Conservation (phyloP, 2,888 invertebrate genomes). For the Noctua janthina region DNA sequence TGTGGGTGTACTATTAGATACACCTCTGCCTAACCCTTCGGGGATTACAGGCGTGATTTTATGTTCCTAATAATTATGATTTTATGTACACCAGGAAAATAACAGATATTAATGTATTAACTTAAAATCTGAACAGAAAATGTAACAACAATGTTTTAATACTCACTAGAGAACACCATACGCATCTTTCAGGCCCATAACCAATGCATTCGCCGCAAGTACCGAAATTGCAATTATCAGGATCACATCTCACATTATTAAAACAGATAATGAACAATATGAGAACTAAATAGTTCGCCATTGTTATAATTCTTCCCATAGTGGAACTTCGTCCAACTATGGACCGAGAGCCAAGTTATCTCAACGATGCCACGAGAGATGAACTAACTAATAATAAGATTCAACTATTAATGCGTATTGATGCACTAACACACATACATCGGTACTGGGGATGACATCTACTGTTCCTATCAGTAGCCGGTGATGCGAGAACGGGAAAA, state of each 20-base stretch:
- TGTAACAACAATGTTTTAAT: not conserved
- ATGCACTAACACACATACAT: not conserved
- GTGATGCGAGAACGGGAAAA: constrained; percentile 6
- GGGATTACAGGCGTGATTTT: too few relatives aligned
- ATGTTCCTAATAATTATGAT: not conserved
- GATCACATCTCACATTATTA: constrained; percentile 47
- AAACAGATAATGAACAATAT: constrained; percentile 42
- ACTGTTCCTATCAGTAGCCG: not conserved
- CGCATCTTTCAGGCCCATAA: constrained; percentile 71
- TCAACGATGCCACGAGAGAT: not conserved
- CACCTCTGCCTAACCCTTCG: too few relatives aligned
- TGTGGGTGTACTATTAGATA: too few relatives aligned
- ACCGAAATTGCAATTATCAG: constrained; percentile 58
- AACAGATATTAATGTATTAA: not conserved
- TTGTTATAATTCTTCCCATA: constrained; percentile 36
- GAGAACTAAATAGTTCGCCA: constrained; percentile 45
- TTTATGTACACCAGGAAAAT: not conserved
- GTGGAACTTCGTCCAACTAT: constrained; percentile 6
- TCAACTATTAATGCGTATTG: not conserved
- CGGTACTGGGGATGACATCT: not conserved
- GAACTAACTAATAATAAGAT: not conserved
- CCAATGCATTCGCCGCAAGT: constrained; percentile 80
- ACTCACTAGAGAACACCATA: constrained; percentile 80
- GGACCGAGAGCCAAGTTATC: not conserved
- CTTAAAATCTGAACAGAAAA: not conserved